A percentile compares a stretch with the other conserved stretches of the same genome.
Evolutionary conservation across 2,888 invertebrate genomes (phyloP).

Genomic region (Trisateles emortualis): DNA sequence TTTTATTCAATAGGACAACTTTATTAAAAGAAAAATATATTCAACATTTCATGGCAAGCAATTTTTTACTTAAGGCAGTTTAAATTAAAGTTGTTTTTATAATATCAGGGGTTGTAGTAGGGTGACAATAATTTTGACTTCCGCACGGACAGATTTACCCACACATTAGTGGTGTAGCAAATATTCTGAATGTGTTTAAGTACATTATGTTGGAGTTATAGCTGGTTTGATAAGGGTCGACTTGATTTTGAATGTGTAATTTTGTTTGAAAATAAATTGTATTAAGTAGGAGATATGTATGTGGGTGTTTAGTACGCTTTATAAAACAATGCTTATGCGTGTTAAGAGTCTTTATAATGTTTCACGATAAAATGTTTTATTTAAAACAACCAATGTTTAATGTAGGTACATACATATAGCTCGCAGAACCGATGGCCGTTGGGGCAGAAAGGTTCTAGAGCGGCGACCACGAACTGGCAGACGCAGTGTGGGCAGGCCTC

Average conservation of each 20-base stretch:
- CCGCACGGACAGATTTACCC: constrained; percentile 76
- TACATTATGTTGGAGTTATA: constrained; percentile 47
- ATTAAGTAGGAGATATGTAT: constrained; percentile 21
- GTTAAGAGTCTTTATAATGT: constrained; percentile 1
- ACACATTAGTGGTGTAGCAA: constrained; percentile 76
- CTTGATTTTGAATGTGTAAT: constrained; percentile 43
- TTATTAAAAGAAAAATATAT: constrained; percentile 48
- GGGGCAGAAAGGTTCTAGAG: too few relatives aligned
- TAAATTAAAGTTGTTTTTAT: constrained; percentile 27
- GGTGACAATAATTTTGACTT: constrained; percentile 65
- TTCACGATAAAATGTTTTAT: background rate
- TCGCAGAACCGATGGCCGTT: too few relatives aligned
- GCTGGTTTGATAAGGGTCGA: constrained; percentile 48
- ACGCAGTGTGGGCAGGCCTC: too few relatives aligned
- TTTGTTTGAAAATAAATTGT: constrained; percentile 40
- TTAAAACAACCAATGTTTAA: background rate
- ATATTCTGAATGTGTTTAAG: constrained; percentile 61
- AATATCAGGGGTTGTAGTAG: constrained; percentile 16
- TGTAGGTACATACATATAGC: too few relatives aligned
- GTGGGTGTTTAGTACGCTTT: constrained; percentile 14
- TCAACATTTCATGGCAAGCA: constrained; percentile 29
- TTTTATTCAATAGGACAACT: constrained; percentile 67
- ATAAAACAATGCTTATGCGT: constrained; percentile 2
- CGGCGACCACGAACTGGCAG: too few relatives aligned
- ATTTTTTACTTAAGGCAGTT: constrained; percentile 14